A percentile compares a stretch with the other conserved stretches of the same genome.
These are phyloP conservation scores for Drosophila merina DNA, from an alignment of 2,888 invertebrate genomes.

Conservation along the genomic window DNA sequence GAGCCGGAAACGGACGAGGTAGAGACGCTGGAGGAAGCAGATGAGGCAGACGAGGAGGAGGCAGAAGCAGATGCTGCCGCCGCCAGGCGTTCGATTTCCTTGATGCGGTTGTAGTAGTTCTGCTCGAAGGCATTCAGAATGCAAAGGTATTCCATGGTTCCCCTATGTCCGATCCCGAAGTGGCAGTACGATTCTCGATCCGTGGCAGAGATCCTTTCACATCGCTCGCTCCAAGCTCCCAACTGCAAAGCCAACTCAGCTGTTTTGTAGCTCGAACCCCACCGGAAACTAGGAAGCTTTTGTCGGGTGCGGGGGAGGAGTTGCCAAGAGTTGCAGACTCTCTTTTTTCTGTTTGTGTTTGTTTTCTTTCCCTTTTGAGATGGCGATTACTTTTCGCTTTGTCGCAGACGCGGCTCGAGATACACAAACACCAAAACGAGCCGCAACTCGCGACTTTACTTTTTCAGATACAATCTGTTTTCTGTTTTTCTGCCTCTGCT, in stretches of 20 bases:
- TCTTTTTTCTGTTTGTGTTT: conserved; percentile 22
- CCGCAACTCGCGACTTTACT: conserved; percentile 54
- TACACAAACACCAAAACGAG: conserved; percentile 13
- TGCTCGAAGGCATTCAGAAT: conserved; percentile 82
- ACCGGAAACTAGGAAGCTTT: conserved; percentile 1
- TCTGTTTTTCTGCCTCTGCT: conserved; percentile 25
- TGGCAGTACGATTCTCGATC: no score
- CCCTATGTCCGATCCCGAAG: not conserved
- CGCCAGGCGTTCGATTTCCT: conserved; percentile 75
- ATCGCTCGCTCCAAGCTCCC: not conserved
- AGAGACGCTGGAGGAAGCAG: conserved; percentile 46
- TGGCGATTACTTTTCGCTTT: conserved; percentile 71
- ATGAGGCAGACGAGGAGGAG: conserved; percentile 34
- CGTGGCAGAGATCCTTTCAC: conserved; percentile 10
- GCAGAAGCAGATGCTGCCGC: conserved; percentile 53
- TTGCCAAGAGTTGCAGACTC: conserved; percentile 20
- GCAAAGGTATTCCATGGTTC: conserved; percentile 81
- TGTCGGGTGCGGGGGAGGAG: not conserved
- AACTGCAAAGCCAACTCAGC: conserved; percentile 13
- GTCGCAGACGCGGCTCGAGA: conserved; percentile 42
- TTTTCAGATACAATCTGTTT: conserved; percentile 72
- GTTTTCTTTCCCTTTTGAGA: conserved; percentile 62
- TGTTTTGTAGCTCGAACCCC: conserved; percentile 2
- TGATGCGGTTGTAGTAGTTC: conserved; percentile 77
- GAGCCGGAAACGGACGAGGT: conserved; percentile 51